Conservation (phyloP, 2,113 vertebrate species). For the Pandion haliaetus region DNA sequence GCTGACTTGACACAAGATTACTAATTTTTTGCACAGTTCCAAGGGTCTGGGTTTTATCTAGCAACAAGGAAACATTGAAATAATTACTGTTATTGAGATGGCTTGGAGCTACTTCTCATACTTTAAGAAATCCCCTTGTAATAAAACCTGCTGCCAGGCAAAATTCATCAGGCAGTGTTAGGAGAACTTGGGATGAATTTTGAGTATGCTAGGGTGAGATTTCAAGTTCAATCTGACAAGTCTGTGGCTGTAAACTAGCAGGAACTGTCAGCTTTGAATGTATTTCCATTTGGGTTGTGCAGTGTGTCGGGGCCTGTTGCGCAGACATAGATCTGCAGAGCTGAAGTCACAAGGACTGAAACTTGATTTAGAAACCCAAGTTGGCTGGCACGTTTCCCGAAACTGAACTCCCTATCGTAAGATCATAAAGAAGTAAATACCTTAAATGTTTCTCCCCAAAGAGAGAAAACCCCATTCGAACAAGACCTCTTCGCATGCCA, state of each 20-base stretch:
- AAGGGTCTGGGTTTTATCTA: constrained; percentile 6
- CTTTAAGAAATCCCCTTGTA: constrained; percentile 44
- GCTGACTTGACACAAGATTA: constrained; percentile 31
- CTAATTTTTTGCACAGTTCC: background rate
- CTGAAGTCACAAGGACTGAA: background rate
- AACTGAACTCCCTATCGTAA: background rate
- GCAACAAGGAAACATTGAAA: constrained; percentile 12
- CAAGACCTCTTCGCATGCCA: background rate
- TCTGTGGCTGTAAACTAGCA: constrained; percentile 38
- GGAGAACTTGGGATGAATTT: constrained; percentile 51
- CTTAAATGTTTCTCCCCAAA: background rate
- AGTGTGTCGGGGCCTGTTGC: background rate
- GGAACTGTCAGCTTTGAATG: constrained; percentile 30
- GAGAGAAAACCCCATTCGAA: background rate
- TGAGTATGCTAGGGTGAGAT: constrained; percentile 16
- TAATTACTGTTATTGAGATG: constrained; percentile 24
- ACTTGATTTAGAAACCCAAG: background rate
- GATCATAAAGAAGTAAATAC: background rate
- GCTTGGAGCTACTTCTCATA: constrained; percentile 12
- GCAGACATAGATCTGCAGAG: background rate
- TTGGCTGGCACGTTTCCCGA: background rate
- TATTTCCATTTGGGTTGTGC: constrained; percentile 3
- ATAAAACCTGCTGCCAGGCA: constrained; percentile 44
- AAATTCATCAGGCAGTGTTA: constrained; percentile 31
- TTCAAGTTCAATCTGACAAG: constrained; percentile 50